Evolutionary conservation across 2,888 invertebrate genomes (phyloP), one percentile per base, ranked within the genome.

Genomic region (Formica aserva): DNA sequence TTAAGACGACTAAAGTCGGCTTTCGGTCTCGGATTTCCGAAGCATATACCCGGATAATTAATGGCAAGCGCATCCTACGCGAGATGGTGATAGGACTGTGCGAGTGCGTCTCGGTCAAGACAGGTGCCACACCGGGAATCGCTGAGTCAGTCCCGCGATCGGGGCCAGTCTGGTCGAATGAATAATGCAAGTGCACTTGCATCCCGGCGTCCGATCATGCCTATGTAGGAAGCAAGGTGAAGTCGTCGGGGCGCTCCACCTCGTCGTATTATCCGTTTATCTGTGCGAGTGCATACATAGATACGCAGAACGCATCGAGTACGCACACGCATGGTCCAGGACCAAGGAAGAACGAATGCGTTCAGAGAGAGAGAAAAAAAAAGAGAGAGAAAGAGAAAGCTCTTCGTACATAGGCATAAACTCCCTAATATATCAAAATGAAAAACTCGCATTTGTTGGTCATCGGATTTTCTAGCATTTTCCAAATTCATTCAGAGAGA

Each of bases 1-100:
- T 90, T 90, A 90, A 87, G 86, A 78, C 76, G 78, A 71, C 76
- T 84, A 77, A 85, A 87, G 85, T 90, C 84, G 83, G 82, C 18
- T 62, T 84, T 52, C 75, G 67, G n/a, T 76, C 55, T 75, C 74
- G 86, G 77, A 84, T 90, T 83, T 86, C 85, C 74, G 67, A 85
- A 72, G 74, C 84, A 84, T 83, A 85, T 76, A 80, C 22, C 62
- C 48, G 38, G 87, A 85, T 91, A 89, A 91, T 91, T 91, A 89
- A 89, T 86, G 84, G 77, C 41, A 85, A 86, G 85, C 81, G 82
- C 86, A 67, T 66, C 72, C 60, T 74, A 18, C 67, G 75, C 52
- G 52, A n/a, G 52, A 71, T 60, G 48, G 77, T 63, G 90, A 85
- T 91, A 85, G 63, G 82, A 74, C 76, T 63, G 55, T 9, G 82